Evolutionary conservation across 2,113 vertebrate genomes (phyloP).

Genomic region (Noturus placidus): DNA sequence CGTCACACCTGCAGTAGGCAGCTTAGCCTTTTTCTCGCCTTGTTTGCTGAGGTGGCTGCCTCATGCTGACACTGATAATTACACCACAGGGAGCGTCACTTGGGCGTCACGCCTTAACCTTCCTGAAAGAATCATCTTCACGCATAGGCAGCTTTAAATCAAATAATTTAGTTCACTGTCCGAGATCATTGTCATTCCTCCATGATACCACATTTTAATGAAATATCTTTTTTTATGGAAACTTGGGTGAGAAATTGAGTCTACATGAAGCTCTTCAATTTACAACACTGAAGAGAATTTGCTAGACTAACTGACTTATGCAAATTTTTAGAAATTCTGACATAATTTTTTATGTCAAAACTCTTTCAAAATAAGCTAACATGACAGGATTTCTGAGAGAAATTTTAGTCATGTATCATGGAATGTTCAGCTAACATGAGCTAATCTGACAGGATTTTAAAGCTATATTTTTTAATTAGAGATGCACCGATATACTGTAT

Average conservation of each 20-base stretch:
- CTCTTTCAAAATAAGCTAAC: not conserved
- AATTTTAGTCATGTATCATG: not conserved
- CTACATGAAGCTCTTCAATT: not conserved
- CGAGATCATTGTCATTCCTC: not conserved
- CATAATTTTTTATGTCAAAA: not conserved
- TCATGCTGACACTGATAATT: slow-evolving; percentile 40
- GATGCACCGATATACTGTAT: no score
- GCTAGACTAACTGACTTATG: not conserved
- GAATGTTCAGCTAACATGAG: not conserved
- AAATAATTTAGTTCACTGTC: not conserved
- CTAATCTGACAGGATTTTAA: not conserved
- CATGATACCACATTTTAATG: not conserved
- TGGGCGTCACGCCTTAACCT: slow-evolving; percentile 4
- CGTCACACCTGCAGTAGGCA: slow-evolving; percentile 36
- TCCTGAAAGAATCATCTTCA: slow-evolving; percentile 25
- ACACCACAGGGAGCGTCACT: slow-evolving; percentile 19
- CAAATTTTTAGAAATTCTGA: not conserved
- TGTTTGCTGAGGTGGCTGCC: slow-evolving; percentile 16
- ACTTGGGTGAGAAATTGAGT: not conserved
- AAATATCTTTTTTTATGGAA: not conserved
- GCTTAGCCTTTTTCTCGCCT: not conserved
- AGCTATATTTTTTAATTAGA: not conserved
- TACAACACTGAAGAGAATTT: not conserved
- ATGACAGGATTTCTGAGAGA: not conserved
- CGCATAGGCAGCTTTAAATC: slow-evolving; percentile 15